Evolutionary conservation across 2,888 invertebrate species (phyloP).

Genomic region (Eulithis testata): DNA sequence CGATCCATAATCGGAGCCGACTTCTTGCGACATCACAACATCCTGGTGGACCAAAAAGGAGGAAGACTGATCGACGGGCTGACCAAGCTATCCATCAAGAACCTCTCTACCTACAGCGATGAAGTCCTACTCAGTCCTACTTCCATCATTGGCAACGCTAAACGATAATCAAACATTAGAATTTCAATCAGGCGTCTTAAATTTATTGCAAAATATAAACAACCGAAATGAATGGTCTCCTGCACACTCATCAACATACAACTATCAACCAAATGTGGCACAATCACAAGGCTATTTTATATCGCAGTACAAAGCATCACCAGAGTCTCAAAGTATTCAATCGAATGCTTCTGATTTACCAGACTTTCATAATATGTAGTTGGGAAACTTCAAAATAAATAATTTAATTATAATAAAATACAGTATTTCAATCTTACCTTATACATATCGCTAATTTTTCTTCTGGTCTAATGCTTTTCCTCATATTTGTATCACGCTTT

Average conservation of each 20-base stretch:
- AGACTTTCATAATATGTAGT: constrained; percentile 43
- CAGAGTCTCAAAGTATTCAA: constrained; percentile 40
- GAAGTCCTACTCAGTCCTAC: too few relatives aligned
- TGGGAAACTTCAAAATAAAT: constrained; percentile 38
- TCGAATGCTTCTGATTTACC: constrained; percentile 43
- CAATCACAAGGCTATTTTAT: constrained; percentile 41
- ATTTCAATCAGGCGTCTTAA: constrained; percentile 36
- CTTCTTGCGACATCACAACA: too few relatives aligned
- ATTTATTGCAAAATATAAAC: constrained; percentile 41
- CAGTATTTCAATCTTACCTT: constrained; percentile 40
- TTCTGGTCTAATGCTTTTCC: constrained; percentile 42
- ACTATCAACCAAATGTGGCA: constrained; percentile 41
- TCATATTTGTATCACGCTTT: constrained; percentile 44
- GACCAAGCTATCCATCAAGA: too few relatives aligned
- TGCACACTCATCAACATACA: constrained; percentile 42
- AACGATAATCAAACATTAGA: constrained; percentile 42
- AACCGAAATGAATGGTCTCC: constrained; percentile 40
- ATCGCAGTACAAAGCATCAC: constrained; percentile 40
- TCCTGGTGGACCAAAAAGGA: too few relatives aligned
- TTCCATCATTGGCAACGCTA: constrained; percentile 40
- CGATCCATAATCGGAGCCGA: too few relatives aligned
- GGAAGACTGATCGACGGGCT: too few relatives aligned
- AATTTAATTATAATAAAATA: constrained; percentile 39
- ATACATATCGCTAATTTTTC: constrained; percentile 44
- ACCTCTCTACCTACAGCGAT: too few relatives aligned